Base-by-base conservation (phyloP, 2,888 invertebrate species). In the Orchesella flavescens region DNA sequence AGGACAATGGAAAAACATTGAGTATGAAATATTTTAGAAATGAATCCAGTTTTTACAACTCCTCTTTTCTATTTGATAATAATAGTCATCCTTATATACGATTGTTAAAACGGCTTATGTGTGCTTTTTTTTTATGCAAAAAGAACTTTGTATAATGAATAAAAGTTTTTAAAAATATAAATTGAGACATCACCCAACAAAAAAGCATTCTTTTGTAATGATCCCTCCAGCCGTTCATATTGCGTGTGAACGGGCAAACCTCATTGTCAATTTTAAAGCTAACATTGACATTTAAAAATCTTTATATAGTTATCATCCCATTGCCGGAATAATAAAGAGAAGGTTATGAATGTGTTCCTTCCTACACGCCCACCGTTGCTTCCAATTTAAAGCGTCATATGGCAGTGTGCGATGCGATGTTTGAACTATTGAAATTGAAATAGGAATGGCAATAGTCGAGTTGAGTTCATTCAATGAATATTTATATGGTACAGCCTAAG, bases 241-340 rank as follows among this genome's bases (percentile, higher is more conserved):
- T 77, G 68, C 77, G 77, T 77, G 77, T 77, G 77, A 77, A 77
- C 69, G 46, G 53, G 65, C 34, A 65, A 66, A 44, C n/a, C 7
- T 17, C 17, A 65, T 57, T 43, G 75, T 53, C 55, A 66, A 49
- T 49, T 76, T 66, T 61, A 53, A 17, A 53, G 9, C 34, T 2
- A 34, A 34, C 34, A 34, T 34, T 34, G 34, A 34, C 34, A 34
- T 34, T 34, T 34, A 34, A 34, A 34, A 34, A 34, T 34, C 34
- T 34, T 34, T 34, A 34, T 34, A 34, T 34, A 34, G 34, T 7
- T 34, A 34, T 34, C 34, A 34, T 7, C 2, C 34, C 34, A 34
- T 34, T 34, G 34, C 34, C 53, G 9, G 53, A 2, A 53, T 53
- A 53, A 53, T 53, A 53, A 34, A 15, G 53, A 53, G 53, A 53